These are phyloP conservation scores for Morinoia aosen DNA, from an alignment of 2,888 invertebrate genomes.

Conservation along the genomic window DNA sequence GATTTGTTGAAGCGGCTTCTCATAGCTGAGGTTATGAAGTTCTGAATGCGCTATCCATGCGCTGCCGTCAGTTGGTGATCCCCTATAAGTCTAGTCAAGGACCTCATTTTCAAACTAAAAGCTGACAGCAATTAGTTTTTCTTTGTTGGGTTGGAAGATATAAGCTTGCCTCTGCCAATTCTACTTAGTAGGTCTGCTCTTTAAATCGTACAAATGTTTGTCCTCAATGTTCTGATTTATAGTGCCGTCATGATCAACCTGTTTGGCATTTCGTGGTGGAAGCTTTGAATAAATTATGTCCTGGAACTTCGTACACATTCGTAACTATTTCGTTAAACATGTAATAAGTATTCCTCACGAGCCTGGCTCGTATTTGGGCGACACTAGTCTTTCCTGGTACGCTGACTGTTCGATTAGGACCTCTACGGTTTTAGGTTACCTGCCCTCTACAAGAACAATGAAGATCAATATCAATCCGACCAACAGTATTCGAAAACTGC, in stretches of 20 bases:
- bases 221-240: not conserved
- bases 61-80: not conserved
- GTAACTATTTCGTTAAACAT: no score
- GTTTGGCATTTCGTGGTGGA: not conserved
- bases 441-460: not conserved
- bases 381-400: not conserved
- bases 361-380: no score
- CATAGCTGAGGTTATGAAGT: no score
- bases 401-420: not conserved
- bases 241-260: not conserved
- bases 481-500: not conserved
- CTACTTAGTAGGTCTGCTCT: not conserved
- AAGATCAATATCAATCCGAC: not conserved
- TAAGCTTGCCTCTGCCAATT: not conserved
- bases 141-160: not conserved
- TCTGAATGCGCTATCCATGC: not conserved
- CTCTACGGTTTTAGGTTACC: not conserved
- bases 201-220: not conserved
- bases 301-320: not conserved
- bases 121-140: not conserved
- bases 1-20: not conserved
- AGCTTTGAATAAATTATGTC: not conserved
- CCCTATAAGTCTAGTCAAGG: not conserved
- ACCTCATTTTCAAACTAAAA: not conserved
- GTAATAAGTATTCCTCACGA: no score